Percentiles rank a stretch among this genome's conserved stretches.
phyloP scores from a whole-genome alignment of 2,888 invertebrate genomes.

The Caenorhabditis uteleia region DNA sequence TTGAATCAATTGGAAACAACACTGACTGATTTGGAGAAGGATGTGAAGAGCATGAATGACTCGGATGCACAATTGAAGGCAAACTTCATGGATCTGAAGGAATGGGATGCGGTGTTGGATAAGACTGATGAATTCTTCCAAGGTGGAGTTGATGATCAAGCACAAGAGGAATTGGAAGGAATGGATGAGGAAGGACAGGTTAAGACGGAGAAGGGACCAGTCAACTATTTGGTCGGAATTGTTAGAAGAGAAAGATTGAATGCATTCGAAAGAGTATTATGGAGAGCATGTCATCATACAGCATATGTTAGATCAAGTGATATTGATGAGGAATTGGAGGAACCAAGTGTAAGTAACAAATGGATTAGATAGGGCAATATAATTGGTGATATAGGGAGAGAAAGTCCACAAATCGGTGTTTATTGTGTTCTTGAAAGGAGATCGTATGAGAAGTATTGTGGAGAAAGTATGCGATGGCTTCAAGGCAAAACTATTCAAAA shows the following conservation, averaged over 20 bases:
- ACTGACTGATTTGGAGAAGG: slow-evolving; percentile 65
- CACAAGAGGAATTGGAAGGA: slow-evolving; percentile 52
- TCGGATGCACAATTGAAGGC: slow-evolving; percentile 63
- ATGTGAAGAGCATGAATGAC: slow-evolving; percentile 68
- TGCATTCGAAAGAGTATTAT: slow-evolving; percentile 94
- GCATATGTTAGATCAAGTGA: slow-evolving; percentile 76
- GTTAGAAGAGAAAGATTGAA: slow-evolving; percentile 90
- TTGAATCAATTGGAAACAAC: slow-evolving; percentile 91
- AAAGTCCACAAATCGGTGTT: slow-evolving; percentile 95
- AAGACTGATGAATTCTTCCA: slow-evolving; percentile 68
- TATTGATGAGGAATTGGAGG: slow-evolving; percentile 89
- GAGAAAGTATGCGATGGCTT: slow-evolving; percentile 77
- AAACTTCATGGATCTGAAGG: slow-evolving; percentile 65
- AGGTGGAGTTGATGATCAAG: slow-evolving; percentile 59
- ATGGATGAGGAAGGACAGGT: slow-evolving; percentile 38
- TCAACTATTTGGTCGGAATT: slow-evolving; percentile 94
- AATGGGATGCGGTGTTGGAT: slow-evolving; percentile 67
- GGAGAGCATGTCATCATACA: slow-evolving; percentile 95
- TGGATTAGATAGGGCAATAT: slow-evolving; percentile 2
- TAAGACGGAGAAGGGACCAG: slow-evolving; percentile 43
- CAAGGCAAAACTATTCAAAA: slow-evolving; percentile 89
- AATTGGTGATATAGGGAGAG: slow-evolving; percentile 89
- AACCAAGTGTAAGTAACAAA: too few species aligned
- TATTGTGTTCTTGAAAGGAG: slow-evolving; percentile 81
- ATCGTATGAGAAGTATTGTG: slow-evolving; percentile 91